Base-by-base conservation (phyloP, 2,888 invertebrate species). In the Suillia variegata region DNA sequence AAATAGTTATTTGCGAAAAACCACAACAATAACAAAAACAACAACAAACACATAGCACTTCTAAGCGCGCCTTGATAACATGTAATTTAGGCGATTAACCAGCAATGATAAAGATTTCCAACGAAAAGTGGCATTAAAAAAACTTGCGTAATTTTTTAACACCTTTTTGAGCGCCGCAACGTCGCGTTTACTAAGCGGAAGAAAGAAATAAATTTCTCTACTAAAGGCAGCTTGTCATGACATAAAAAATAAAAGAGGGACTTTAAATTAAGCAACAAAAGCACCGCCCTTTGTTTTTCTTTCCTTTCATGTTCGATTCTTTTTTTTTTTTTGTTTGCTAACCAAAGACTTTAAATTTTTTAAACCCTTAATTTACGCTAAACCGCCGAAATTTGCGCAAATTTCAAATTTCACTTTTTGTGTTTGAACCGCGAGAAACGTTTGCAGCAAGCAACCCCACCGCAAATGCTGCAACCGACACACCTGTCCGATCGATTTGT, bases 81-180 rank as follows among this genome's bases (percentile, higher is more conserved):
- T 38, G 15, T 38, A 38, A 38, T 38, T 38, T 38, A 10, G n/a
- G 13, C 38, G 38, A 38, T 38, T 13, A 38, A n/a, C 13, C 38
- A 38, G 26, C 26, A 26, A 26, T 26, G 26, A 26, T 26, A 26
- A 38, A 10, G 38, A 38, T 38, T 38, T 38, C 38, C 38, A 38
- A 38, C 38, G 10, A 10, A 38, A 38, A 38, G 38, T 38, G 38
- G 12, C 38, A 5, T 13, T 38, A 38, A 38, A 38, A 38, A 10
- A n/a, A 4, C 10, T n/a, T 4, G n/a, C 4, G 48, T 48, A 48
- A 48, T 48, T 48, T 48, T 20, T 48, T 48, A 48, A 48, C 48
- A 48, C 48, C 48, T 48, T 48, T 38, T n/a, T n/a, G 15, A n/a
- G 38, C n/a, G 38, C n/a, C n/a, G n/a, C n/a, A 10, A 26, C 5